phyloP scores from a whole-genome alignment of 2,113 vertebrate genomes.

The Pedetes capensis region DNA sequence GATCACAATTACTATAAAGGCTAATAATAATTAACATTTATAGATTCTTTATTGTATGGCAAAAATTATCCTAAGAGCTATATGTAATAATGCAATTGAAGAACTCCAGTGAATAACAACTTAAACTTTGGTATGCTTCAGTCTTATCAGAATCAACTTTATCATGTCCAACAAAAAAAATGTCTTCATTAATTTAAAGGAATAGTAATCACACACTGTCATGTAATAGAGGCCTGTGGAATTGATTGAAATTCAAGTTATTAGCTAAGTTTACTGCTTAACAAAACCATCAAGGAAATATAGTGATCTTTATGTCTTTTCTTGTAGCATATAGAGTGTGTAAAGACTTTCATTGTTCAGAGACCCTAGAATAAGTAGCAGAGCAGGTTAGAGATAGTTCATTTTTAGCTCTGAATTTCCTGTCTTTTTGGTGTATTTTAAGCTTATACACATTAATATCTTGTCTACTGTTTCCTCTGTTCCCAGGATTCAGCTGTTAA shows the following conservation, averaged over 20 bases:
- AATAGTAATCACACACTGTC: neutral
- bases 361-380: neutral
- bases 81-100: neutral
- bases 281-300: neutral
- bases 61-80: neutral
- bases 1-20: neutral
- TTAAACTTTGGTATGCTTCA: neutral
- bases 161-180: neutral
- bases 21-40: neutral
- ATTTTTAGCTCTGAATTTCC: neutral
- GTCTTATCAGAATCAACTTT: neutral
- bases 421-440: neutral
- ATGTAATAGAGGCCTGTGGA: neutral
- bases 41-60: neutral
- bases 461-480: neutral
- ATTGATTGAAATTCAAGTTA: neutral
- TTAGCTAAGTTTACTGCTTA: neutral
- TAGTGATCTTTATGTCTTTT: neutral
- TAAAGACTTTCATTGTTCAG: slow-evolving; percentile 39
- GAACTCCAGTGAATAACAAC: neutral
- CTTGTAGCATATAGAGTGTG: neutral
- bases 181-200: neutral
- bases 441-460: neutral
- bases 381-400: neutral
- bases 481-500: neutral